Base-by-base conservation (phyloP, 2,113 vertebrate species). In the Promerops cafer region DNA sequence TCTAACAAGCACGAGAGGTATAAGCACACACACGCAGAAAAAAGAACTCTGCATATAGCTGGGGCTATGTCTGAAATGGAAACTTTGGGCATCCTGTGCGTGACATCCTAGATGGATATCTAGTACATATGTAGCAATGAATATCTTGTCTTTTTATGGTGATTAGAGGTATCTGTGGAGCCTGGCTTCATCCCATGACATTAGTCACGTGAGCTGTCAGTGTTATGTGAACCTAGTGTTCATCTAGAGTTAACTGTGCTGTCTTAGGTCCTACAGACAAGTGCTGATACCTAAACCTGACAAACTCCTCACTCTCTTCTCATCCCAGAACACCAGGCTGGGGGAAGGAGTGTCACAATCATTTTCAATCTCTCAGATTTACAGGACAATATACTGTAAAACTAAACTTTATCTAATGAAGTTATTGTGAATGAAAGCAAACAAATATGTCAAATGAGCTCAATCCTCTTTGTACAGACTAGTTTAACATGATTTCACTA, bases 31-130 rank as follows among this genome's bases (percentile, higher is more conserved):
- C 23, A 64, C 8, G 8, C 7, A 63, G 11, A 44, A 26, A 37
- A 45, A 64, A 28, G 10, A 75, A 12, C n/a, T 63, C 8, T 28
- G 26, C 14, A 4, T 31, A 3, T 63, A 33, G 18, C 3, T 13
- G 7, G 56, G 12, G 37, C 59, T 70, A 3, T 78, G 18, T 39
- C 47, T 53, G 45, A 74, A 77, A 49, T 31, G 20, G 40, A 89
- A 89, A 49, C 31, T 68, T 76, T 0, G 6, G 18, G 19, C 76
- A 39, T 83, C 47, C 5, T 49, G 0, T 19, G 4, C 0, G 0
- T 81, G 80, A 57, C 15, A 69, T 84, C 52, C 39, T 54, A 66
- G 35, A 30, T 54, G 54, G 21, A 31, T 71, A 57, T 33, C 22
- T 70, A 65, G 61, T 30, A 44, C 75, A 65, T 75, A 78, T 12